Conservation (phyloP, 2,797 vertebrate species). For the Sebastes miniatus region DNA sequence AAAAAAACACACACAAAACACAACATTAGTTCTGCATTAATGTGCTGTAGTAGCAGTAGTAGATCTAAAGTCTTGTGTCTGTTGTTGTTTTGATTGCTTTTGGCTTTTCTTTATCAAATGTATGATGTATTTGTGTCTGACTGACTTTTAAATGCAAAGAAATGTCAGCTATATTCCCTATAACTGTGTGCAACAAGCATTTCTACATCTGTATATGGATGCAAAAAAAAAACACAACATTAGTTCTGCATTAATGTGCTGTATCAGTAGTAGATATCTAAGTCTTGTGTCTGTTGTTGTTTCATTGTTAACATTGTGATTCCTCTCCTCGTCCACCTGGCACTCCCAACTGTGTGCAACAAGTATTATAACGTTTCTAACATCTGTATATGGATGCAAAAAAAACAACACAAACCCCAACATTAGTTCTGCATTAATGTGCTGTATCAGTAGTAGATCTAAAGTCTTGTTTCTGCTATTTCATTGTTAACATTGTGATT, state of each 20-base stretch:
- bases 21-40: background rate
- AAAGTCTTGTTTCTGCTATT: background rate
- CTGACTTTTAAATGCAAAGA: no score
- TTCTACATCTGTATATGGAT: no score
- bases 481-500: background rate
- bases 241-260: no score
- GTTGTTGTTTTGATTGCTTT: constrained; percentile 1
- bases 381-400: constrained; percentile 28
- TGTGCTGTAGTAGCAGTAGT: background rate
- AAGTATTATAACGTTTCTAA: background rate
- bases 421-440: background rate
- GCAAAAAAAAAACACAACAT: no score
- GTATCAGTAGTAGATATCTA: no score
- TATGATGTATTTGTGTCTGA: background rate
- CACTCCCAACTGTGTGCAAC: background rate
- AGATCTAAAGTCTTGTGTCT: background rate
- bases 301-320: no score
- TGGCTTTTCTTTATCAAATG: background rate
- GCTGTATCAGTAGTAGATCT: background rate
- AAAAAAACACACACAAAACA: background rate
- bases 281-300: rapidly evolving
- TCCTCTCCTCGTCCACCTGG: no score
- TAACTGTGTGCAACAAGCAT: no score
- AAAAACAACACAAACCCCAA: background rate
- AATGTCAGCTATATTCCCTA: no score